Evolutionary conservation across 1,140 invertebrate genomes (phyloP).

Genomic region (Xylocopa sonorina): DNA sequence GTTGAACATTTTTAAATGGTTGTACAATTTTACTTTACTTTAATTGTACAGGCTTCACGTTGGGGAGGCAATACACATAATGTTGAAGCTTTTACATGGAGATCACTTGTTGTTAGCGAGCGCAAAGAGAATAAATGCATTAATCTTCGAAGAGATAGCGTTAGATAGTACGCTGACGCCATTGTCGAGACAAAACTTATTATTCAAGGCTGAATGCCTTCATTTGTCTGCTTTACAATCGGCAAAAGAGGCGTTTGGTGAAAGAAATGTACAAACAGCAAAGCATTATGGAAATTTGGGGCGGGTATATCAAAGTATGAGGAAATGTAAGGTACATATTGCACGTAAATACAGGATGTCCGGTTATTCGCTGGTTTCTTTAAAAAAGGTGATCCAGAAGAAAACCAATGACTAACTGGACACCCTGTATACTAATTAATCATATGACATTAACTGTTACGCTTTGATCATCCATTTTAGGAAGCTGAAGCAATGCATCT

Average conservation of each 20-base stretch:
- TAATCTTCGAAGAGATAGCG: conserved; percentile 96
- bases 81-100: conserved; percentile 89
- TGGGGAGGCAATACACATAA: conserved; percentile 91
- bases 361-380: no score
- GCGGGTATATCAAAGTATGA: conserved; percentile 95
- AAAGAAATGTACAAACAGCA: conserved; percentile 96
- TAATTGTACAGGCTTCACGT: conserved; percentile 86
- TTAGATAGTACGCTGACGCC: conserved; percentile 86
- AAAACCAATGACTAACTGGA: no score
- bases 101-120: conserved; percentile 93
- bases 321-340: conserved; percentile 86
- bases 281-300: conserved; percentile 98
- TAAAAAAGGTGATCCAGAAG: no score
- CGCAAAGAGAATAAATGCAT: conserved; percentile 93
- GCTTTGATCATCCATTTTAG: conserved; percentile 74
- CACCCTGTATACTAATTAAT: neutral
- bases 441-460: neutral
- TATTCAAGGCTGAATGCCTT: conserved; percentile 89
- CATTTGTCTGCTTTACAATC: conserved; percentile 91
- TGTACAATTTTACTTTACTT: conserved; percentile 29
- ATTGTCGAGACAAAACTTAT: conserved; percentile 81
- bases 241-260: conserved; percentile 91
- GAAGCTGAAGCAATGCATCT: conserved; percentile 95
- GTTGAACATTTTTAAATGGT: neutral
- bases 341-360: neutral